Evolutionary conservation across 2,797 vertebrate species (phyloP).

Genomic region (Amniataba percoides): DNA sequence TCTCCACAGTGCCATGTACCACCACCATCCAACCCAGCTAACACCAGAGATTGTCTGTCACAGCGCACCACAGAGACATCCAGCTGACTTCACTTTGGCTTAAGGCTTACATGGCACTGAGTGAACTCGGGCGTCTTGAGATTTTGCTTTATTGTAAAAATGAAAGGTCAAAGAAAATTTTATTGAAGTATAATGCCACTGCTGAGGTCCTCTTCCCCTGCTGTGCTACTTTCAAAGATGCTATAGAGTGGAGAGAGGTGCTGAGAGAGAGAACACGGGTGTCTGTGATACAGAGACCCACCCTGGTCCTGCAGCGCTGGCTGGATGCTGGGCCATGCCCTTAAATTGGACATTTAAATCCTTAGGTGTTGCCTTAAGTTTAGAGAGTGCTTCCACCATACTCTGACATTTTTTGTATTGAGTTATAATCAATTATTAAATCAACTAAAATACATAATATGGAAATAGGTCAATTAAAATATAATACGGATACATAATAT

Average conservation of each 20-base stretch:
- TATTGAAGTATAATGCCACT: constrained; percentile 47
- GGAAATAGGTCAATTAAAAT: too few species aligned
- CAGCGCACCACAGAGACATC: constrained; percentile 37
- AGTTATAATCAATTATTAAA: background rate
- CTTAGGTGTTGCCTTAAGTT: too few species aligned
- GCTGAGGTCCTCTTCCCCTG: constrained; percentile 38
- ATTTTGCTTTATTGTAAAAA: constrained; percentile 58
- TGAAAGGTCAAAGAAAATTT: constrained; percentile 61
- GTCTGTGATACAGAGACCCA: constrained; percentile 9
- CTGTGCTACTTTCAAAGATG: constrained; percentile 37
- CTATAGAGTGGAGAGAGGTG: background rate
- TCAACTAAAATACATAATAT: too few species aligned
- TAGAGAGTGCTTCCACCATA: too few species aligned
- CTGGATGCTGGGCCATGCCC: constrained; percentile 5
- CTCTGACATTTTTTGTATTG: background rate
- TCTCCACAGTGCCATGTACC: constrained; percentile 25
- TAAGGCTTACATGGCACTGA: constrained; percentile 36
- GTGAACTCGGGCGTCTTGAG: constrained; percentile 44
- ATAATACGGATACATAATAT: too few species aligned
- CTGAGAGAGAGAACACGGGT: background rate
- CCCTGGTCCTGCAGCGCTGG: constrained; percentile 25
- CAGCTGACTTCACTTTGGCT: constrained; percentile 47
- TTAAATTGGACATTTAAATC: constrained; percentile 18
- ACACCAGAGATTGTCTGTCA: constrained; percentile 13
- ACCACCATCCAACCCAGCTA: constrained; percentile 1